Percentiles rank a stretch among this genome's conserved stretches.
Conservation (phyloP, 2,113 vertebrate species). For the Nothoprocta perdicaria region DNA sequence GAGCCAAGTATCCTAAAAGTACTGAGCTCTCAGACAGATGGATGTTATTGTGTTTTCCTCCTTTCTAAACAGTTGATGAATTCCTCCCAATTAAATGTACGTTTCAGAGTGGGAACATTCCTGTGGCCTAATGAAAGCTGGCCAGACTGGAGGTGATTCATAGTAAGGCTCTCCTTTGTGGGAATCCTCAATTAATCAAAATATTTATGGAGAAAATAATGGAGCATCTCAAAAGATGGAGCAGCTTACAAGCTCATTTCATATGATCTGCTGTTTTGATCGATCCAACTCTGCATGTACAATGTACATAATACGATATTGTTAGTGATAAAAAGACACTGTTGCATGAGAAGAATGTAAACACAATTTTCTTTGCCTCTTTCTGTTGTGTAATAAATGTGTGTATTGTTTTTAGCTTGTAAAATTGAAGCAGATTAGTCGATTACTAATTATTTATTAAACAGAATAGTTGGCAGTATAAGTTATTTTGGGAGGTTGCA, state of each 20-base stretch:
- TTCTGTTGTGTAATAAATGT: not conserved
- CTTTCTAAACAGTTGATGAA: not conserved
- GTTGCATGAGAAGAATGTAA: not conserved
- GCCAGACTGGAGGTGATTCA: conserved; percentile 1
- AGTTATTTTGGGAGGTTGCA: not conserved
- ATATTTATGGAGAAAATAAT: not conserved
- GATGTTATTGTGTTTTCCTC: not conserved
- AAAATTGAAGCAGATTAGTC: conserved; percentile 25
- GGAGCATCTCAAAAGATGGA: not conserved
- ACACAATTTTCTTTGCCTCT: not conserved
- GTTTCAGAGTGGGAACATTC: conserved; percentile 36
- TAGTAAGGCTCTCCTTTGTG: not conserved
- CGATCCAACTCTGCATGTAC: not conserved
- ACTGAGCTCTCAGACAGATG: not conserved
- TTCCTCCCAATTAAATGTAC: conserved; percentile 6
- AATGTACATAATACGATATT: not conserved
- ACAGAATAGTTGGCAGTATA: not conserved
- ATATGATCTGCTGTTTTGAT: not conserved
- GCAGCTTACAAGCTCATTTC: not conserved
- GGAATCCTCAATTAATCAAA: not conserved
- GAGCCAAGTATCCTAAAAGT: not conserved
- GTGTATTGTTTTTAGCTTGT: not conserved
- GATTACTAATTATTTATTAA: conserved; percentile 50
- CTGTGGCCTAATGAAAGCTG: conserved; percentile 15
- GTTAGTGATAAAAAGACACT: not conserved